phyloP scores from a whole-genome alignment of 2,113 vertebrate species.

The Indicator maculatus region DNA sequence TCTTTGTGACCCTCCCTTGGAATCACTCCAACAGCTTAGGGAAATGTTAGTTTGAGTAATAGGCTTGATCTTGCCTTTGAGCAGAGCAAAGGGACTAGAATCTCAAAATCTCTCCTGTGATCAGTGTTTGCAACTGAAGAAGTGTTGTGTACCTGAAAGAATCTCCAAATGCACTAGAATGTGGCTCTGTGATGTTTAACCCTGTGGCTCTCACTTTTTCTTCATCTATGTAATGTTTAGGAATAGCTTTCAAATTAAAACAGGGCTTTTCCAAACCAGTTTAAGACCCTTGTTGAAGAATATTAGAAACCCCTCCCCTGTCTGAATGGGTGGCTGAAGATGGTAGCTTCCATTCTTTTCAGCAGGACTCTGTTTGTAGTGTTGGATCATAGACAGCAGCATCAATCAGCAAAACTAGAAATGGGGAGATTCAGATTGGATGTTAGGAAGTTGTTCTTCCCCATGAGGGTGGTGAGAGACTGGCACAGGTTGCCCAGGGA shows the following conservation, averaged over 20 bases:
- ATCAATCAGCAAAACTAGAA: not conserved
- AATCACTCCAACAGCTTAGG: not conserved
- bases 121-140: not conserved
- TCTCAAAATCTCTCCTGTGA: not conserved
- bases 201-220: not conserved
- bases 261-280: not conserved
- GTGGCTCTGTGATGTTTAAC: not conserved
- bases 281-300: not conserved
- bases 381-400: not conserved
- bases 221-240: not conserved
- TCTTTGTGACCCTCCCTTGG: no score
- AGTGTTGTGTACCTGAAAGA: not conserved
- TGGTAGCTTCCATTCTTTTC: not conserved
- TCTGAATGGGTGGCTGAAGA: not conserved
- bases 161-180: not conserved
- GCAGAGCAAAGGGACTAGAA: not conserved
- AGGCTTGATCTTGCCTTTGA: not conserved
- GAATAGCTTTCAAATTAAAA: not conserved
- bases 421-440: no score
- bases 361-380: not conserved
- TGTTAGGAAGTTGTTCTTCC: no score
- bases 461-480: no score
- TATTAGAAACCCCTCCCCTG: not conserved
- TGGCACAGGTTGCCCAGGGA: no score
- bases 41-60: not conserved